Percentiles rank a stretch among this genome's conserved stretches.
Evolutionary conservation across 2,888 invertebrate species (phyloP).

Genomic region (Osmoderma eremita): DNA sequence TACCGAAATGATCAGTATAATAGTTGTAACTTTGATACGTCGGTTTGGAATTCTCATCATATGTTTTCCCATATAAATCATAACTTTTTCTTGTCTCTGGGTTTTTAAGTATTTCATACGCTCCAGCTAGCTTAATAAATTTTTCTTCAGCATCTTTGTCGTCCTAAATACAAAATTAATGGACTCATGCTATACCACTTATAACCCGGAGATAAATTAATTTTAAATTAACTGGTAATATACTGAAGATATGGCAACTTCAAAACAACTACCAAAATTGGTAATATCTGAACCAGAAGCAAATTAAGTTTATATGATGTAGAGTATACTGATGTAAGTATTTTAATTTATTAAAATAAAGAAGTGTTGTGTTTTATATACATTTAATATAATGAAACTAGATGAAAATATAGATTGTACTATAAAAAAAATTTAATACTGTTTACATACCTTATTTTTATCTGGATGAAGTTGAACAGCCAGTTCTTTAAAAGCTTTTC

Average conservation of each 20-base stretch:
- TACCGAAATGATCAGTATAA: constrained; percentile 82
- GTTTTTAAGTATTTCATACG: constrained; percentile 89
- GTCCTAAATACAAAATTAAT: constrained; percentile 66
- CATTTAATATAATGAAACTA: too few relatives aligned
- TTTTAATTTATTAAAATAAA: too few relatives aligned
- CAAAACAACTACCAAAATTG: too few relatives aligned
- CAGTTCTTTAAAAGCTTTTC: constrained; percentile 78
- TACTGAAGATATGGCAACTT: too few relatives aligned
- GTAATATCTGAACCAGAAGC: too few relatives aligned
- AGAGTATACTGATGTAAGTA: too few relatives aligned
- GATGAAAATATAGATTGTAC: neutral
- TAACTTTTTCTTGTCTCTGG: constrained; percentile 80
- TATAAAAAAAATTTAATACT: neutral
- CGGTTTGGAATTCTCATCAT: constrained; percentile 69
- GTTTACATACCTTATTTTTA: constrained; percentile 67
- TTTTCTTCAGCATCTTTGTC: constrained; percentile 77
- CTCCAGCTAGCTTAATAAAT: constrained; percentile 82
- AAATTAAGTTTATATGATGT: too few relatives aligned
- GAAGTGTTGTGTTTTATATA: too few relatives aligned
- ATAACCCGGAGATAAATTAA: too few relatives aligned
- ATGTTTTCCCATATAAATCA: constrained; percentile 81
- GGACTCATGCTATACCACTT: too few relatives aligned
- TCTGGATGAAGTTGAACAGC: constrained; percentile 79
- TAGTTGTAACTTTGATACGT: constrained; percentile 84
- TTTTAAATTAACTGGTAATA: too few relatives aligned